Base-by-base conservation (phyloP, 1,140 invertebrate genomes). In the Pomacea maculata region DNA sequence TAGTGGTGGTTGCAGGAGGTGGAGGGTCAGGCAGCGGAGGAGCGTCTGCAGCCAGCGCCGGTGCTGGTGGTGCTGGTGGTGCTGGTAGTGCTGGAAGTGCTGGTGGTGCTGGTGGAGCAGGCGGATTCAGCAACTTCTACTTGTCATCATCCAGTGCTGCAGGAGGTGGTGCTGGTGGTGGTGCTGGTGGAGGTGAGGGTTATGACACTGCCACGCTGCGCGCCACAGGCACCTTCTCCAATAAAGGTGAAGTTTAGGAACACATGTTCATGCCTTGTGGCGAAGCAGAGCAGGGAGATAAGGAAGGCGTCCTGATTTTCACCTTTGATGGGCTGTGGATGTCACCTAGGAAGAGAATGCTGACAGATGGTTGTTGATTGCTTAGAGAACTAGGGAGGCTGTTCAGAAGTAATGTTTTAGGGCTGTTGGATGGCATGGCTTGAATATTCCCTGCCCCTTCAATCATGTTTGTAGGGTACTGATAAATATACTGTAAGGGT, bases 181-280 rank as follows among this genome's bases (percentile, higher is more conserved):
- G 79, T 15, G 84, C 78, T 11, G 81, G 74, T 54, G 83, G 80
- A 64, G 83, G 80, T 72, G 80, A 72, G 17, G 78, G 71, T 8
- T 85, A 84, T 67, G 86, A 88, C 80, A 81, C 82, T 12, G 83
- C 87, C 14, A 88, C 87, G 77, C 82, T 88, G 15, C 77, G 87
- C 73, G 86, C 84, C 21, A 87, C 85, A 1, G 86, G 86, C 19
- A 87, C 87, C 21, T 88, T 88, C 80, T 85, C 87, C 45, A 88
- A 87, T 76, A 86, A 85, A 82, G 86, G 86, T 80, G 84, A 78
- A 70, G 77, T 78, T 65, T 21, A 65, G 77, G 81, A 75, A 83
- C 79, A 15, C 84, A 52, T 80, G 80, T 74, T 54, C 54, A 80
- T 45, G 75, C 79, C 29, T 80, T 63, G 71, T 81, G 82, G 74